phyloP scores from a whole-genome alignment of 1,140 invertebrate genomes.

The Diabrotica virgifera region DNA sequence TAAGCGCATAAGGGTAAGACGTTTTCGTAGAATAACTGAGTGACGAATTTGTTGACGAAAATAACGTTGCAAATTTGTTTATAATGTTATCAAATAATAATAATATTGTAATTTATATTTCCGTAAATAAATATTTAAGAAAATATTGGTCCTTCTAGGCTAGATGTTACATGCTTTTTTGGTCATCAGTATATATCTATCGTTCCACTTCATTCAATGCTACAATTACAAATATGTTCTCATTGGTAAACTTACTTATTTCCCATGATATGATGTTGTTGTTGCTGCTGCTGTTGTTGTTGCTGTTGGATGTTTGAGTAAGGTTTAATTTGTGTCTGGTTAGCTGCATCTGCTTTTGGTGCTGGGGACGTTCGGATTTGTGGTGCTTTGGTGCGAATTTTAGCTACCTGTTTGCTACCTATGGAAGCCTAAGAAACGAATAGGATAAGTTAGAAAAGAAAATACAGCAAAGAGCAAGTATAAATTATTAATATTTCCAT shows the following conservation, averaged over 20 bases:
- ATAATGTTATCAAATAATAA: no score
- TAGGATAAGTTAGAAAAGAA: conserved; percentile 11
- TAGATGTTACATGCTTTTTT: no score
- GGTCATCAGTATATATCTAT: no score
- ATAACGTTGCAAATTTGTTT: no score
- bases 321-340: conserved; percentile 61
- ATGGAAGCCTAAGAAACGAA: conserved; percentile 38
- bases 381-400: conserved; percentile 47
- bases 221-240: not conserved
- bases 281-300: not conserved
- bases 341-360: conserved; percentile 68
- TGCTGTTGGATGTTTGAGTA: conserved; percentile 35
- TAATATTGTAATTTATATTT: no score
- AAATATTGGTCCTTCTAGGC: no score
- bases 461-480: not conserved
- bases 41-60: no score
- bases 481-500: no score
- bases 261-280: conserved; percentile 48
- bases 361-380: conserved; percentile 61
- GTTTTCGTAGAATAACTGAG: no score
- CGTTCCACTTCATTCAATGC: not conserved
- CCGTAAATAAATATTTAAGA: no score
- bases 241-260: conserved; percentile 45
- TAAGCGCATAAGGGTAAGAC: no score
- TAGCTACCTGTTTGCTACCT: conserved; percentile 53